These are phyloP conservation scores for Grus americana DNA, from an alignment of 2,113 vertebrate genomes.

Conservation along the genomic window DNA sequence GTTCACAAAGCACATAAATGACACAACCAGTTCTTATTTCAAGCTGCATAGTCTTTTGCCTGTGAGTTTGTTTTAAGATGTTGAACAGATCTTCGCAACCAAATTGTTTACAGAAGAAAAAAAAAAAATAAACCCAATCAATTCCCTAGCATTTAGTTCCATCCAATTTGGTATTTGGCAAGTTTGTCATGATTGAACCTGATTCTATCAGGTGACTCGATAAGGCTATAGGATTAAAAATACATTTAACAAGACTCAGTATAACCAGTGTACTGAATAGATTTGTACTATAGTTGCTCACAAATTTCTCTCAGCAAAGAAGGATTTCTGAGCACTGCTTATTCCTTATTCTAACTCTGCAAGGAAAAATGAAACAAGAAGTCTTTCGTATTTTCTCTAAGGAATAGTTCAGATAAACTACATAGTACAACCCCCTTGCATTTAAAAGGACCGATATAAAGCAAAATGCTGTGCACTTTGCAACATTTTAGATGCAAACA, in stretches of 20 bases:
- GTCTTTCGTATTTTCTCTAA: not conserved
- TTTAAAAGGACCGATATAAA: not conserved
- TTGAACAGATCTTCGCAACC: not conserved
- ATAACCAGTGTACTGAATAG: not conserved
- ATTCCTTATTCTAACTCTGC: not conserved
- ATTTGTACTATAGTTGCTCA: not conserved
- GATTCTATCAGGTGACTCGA: not conserved
- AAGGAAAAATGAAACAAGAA: not conserved
- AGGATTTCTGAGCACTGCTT: not conserved
- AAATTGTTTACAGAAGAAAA: not conserved
- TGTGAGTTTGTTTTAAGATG: not conserved
- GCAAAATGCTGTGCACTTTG: not conserved
- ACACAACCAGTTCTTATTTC: not conserved
- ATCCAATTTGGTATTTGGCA: not conserved
- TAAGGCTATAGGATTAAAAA: not conserved
- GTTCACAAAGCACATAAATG: not conserved
- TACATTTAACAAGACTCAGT: not conserved
- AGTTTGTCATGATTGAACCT: not conserved
- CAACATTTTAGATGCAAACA: not conserved
- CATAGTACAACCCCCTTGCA: not conserved
- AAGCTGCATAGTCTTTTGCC: not conserved
- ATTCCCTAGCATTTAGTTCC: not conserved
- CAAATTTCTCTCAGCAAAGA: not conserved
- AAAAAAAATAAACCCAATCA: not conserved
- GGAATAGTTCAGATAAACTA: not conserved